Evolutionary conservation across 2,113 vertebrate species (phyloP), one percentile per base, ranked within the genome.

Genomic region (Pogonocichla stellata): DNA sequence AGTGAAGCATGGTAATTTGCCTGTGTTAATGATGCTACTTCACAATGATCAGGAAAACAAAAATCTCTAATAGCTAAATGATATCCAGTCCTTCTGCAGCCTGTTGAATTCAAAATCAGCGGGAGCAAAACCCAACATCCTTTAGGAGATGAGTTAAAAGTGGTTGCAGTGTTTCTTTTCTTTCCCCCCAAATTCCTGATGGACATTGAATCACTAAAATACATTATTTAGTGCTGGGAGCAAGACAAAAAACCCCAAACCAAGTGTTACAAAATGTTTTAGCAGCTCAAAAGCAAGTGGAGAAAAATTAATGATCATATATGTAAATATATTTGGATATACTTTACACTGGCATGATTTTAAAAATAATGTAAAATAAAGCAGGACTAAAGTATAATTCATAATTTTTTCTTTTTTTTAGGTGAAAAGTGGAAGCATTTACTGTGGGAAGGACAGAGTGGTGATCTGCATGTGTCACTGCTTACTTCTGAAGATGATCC

Each of bases 1-100:
- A 98, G 98, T 70, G 91, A 96, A 92, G 96, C 80, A 96, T 97
- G 97, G 98, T 98, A 97, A 98, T 98, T 98, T 98, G 98, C 98
- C 97, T 98, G 93, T 97, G 98, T 98, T 98, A 98, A 99, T 98
- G 98, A 98, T 97, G 97, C 97, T 97, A 97, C 96, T 83, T 97
- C 98, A 98, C 98, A 98, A 97, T 90, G 95, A 84, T 96, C 92
- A 91, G 96, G 96, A 97, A 97, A 98, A 98, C 98, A 97, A 98
- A 98, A 98, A 96, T 97, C 93, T 97, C 96, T 97, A 97, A 98
- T 95, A 96, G 93, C 95, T 88, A 94, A 98, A 98, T 81, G 79
- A 92, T 94, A 96, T 31, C 38, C 57, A 81, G 40, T 36, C 54
- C 34, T 90, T 92, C 90, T 40, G 29, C 50, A 75, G 84, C 75